These are phyloP conservation scores for Catalaphyllia jardinei DNA, from an alignment of 64 coral and sea anemone species.

Conservation along the genomic window DNA sequence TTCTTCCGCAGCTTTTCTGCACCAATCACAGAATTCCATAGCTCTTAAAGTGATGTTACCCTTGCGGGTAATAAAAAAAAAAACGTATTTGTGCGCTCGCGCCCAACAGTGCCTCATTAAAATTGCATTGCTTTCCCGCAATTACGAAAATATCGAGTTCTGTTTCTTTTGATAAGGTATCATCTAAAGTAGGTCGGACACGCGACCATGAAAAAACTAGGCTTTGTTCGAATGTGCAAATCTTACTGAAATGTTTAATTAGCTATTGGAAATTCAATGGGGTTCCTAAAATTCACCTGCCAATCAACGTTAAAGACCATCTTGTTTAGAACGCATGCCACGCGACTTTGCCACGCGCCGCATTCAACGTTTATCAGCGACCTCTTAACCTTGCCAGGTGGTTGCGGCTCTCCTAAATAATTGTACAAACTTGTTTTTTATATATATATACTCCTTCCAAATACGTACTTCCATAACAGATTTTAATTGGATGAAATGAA, in stretches of 20 bases:
- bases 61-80: constrained; percentile 2
- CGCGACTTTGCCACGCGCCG: constrained; percentile 80
- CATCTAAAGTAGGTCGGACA: constrained; percentile 71
- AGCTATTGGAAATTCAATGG: constrained; percentile 74
- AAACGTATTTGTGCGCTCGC: constrained; percentile 32
- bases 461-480: constrained; percentile 60
- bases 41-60: background rate
- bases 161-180: constrained; percentile 70
- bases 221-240: constrained; percentile 65
- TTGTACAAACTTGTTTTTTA: constrained; percentile 47
- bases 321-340: constrained; percentile 77
- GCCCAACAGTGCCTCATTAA: constrained; percentile 49
- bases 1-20: background rate
- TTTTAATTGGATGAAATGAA: constrained; percentile 68
- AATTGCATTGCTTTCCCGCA: constrained; percentile 55
- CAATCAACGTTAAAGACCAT: constrained; percentile 72
- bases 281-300: constrained; percentile 73
- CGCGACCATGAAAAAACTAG: constrained; percentile 78
- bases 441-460: constrained; percentile 47
- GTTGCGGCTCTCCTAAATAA: background rate
- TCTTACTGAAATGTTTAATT: constrained; percentile 89
- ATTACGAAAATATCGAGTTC: constrained; percentile 74
- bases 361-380: constrained; percentile 52
- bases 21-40: background rate
- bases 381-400: constrained; percentile 74